A percentile compares a stretch with the other conserved stretches of the same genome.
Evolutionary conservation across 2,888 invertebrate genomes (phyloP).

Genomic region (Heteromyza rotundicornis): DNA sequence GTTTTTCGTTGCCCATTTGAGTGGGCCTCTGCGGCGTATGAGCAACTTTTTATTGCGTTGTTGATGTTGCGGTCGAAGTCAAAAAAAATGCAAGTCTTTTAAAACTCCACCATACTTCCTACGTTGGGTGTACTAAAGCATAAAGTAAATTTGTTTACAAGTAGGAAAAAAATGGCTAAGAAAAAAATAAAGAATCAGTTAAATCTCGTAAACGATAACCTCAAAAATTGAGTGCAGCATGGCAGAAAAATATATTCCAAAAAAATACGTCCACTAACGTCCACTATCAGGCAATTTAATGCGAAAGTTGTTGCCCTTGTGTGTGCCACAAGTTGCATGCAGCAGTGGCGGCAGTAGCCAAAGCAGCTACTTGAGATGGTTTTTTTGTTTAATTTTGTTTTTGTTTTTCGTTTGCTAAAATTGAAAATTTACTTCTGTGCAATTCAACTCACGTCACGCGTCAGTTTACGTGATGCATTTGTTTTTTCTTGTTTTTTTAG

Average conservation of each 20-base stretch:
- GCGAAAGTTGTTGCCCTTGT: slow-evolving; percentile 52
- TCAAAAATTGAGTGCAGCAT: slow-evolving; percentile 7
- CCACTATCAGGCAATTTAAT: slow-evolving; percentile 18
- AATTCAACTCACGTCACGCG: slow-evolving; percentile 45
- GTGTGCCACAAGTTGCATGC: slow-evolving; percentile 29
- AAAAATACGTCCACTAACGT: neutral
- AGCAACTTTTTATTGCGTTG: slow-evolving; percentile 4
- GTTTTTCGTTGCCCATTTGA: neutral
- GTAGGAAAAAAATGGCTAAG: no score
- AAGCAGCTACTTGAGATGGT: no score
- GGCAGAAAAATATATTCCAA: neutral
- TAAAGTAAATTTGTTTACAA: neutral
- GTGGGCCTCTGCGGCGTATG: neutral
- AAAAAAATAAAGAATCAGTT: neutral
- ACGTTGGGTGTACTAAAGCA: neutral
- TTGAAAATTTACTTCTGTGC: neutral
- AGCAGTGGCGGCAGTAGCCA: slow-evolving; percentile 2
- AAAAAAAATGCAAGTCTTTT: neutral
- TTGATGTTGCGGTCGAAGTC: neutral
- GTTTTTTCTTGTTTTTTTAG: slow-evolving; percentile 20
- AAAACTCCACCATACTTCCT: neutral
- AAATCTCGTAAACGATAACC: neutral
- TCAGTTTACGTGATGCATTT: slow-evolving; percentile 50
- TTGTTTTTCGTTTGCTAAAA: slow-evolving; percentile 1
- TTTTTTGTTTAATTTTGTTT: slow-evolving; percentile 12